phyloP scores from a whole-genome alignment of 2,888 invertebrate genomes.

The Apamea anceps region DNA sequence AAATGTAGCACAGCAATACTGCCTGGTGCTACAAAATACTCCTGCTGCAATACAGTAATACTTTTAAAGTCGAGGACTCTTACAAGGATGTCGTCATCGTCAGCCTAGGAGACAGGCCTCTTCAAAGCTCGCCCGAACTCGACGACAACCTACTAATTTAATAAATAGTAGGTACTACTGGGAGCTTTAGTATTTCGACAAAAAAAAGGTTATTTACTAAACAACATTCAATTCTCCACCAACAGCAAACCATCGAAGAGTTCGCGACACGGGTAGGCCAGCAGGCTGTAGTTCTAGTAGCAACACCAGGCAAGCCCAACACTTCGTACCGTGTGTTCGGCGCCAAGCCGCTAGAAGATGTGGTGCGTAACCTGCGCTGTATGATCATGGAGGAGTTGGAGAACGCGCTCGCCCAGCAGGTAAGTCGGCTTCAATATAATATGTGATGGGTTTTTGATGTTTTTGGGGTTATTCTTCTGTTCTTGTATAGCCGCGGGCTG shows the following conservation, averaged over 20 bases:
- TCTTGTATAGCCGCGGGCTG: no score
- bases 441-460: not conserved
- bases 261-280: slow-evolving; percentile 99
- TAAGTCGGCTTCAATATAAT: slow-evolving; percentile 66
- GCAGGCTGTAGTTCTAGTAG: slow-evolving; percentile 98
- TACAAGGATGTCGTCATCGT: not conserved
- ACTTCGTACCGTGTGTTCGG: slow-evolving; percentile 99
- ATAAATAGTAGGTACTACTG: not conserved
- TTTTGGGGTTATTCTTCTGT: not conserved
- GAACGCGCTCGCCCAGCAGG: slow-evolving; percentile 97
- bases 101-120: not conserved
- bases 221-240: not conserved
- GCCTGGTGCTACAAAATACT: not conserved
- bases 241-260: slow-evolving; percentile 97
- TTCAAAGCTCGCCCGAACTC: not conserved
- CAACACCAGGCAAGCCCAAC: slow-evolving; percentile 98
- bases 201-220: not conserved
- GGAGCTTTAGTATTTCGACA: not conserved
- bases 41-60: not conserved
- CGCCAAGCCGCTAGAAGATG: slow-evolving; percentile 98
- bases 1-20: not conserved
- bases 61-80: not conserved
- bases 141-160: not conserved
- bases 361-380: slow-evolving; percentile 96
- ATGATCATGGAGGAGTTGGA: slow-evolving; percentile 99